phyloP scores from a whole-genome alignment of 1,140 invertebrate species.

The Callitettix versicolor region DNA sequence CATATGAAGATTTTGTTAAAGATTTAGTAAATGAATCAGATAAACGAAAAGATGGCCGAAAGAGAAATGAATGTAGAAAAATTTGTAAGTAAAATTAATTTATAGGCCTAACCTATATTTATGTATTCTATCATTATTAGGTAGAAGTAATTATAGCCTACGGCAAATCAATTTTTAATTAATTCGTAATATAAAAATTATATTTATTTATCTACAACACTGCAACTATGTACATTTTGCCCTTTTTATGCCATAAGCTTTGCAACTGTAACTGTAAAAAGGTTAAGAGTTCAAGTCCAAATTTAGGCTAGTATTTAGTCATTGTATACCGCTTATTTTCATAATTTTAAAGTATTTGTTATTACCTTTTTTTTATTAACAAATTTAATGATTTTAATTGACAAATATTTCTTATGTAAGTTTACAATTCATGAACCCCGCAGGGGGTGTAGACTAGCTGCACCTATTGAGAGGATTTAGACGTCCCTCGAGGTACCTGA shows the following conservation, averaged over 20 bases:
- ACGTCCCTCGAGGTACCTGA: too few relatives aligned
- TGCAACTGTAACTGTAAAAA: background rate
- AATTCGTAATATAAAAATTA: background rate
- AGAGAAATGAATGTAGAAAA: constrained; percentile 37
- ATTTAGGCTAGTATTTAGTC: too few relatives aligned
- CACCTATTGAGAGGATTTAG: too few relatives aligned
- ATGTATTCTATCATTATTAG: background rate
- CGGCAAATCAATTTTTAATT: background rate
- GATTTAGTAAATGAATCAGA: constrained; percentile 2
- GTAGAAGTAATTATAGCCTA: background rate
- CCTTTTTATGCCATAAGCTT: too few relatives aligned
- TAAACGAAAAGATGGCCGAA: constrained; percentile 36
- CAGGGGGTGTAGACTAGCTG: too few relatives aligned
- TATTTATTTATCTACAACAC: background rate
- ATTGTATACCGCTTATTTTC: too few relatives aligned
- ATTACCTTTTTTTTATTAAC: background rate
- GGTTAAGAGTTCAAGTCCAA: background rate
- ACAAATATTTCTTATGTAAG: too few relatives aligned
- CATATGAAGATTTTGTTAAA: constrained; percentile 12
- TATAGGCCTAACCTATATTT: background rate
- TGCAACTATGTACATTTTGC: too few relatives aligned
- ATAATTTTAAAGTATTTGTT: background rate
- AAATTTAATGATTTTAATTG: background rate
- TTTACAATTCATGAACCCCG: too few relatives aligned
- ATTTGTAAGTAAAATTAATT: constrained; percentile 39